Base-by-base conservation (phyloP, 2,113 vertebrate genomes). In the Paradisaea rubra region DNA sequence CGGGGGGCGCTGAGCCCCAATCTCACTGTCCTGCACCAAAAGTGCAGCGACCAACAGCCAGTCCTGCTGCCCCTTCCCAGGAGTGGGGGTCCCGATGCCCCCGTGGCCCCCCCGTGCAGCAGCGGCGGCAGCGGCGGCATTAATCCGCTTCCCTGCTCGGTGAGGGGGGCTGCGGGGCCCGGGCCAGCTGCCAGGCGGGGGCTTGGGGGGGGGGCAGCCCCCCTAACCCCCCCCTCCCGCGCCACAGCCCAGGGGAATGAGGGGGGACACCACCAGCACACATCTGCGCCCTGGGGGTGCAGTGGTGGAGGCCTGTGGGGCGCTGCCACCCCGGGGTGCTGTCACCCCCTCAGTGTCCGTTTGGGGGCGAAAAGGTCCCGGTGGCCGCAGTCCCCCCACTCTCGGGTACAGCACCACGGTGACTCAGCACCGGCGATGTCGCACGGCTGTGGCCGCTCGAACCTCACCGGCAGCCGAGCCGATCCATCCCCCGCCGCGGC, bases 31-130 rank as follows among this genome's bases (percentile, higher is more conserved):
- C 27, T 1, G 25, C 12, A 3, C 41, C 6, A 9, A 47, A 49
- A 0, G 4, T 8, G 37, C 28, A 12, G 50, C 0, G 8, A 5
- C 39, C 0, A 16, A 6, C 0, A 10, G 15, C 22, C 11, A 8
- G 13, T 33, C 49, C 42, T 0, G 3, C 45, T 2, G 61, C 13
- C 24, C 56, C 53, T 16, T 39, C 69, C n/a, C 3, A 1, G 27
- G 22, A 8, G 5, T 0, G 8, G 66, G 79, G 71, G 65, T 57
- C 79, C 47, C 11, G 25, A 0, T 22, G 49, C 11, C 24, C 15
- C 24, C 2, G 7, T 1, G 3, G 8, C 28, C 35, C 24, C 82
- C 63, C 63, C 14, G 10, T 27, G 0, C 53, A 1, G 65, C 89
- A 30, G 70, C 54, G 50, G 69, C 23, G 30, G 79, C 87, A 57